A percentile compares a stretch with the other conserved stretches of the same genome.
Evolutionary conservation across 2,888 invertebrate genomes (phyloP).

Genomic region (Pristionchus maxplancki): DNA sequence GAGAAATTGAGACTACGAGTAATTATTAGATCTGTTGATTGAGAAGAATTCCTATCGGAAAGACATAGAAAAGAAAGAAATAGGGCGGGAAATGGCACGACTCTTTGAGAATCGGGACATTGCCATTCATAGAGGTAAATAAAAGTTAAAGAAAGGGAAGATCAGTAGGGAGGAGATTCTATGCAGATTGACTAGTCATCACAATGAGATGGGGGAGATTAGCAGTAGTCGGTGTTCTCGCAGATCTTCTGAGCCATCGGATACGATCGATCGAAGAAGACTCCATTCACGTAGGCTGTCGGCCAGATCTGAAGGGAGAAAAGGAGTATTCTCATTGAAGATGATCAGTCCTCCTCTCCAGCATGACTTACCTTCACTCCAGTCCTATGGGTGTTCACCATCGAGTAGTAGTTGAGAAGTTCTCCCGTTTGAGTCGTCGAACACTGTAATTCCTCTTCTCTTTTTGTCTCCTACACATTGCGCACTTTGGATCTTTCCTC

Average conservation of each 20-base stretch:
- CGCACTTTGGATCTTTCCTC: not conserved
- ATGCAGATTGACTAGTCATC: not conserved
- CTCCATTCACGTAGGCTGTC: constrained; percentile 76
- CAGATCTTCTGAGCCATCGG: constrained; percentile 74
- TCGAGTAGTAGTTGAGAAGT: constrained; percentile 76
- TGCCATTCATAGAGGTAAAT: not conserved
- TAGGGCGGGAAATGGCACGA: constrained; percentile 2
- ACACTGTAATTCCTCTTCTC: constrained; percentile 57
- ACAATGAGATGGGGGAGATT: constrained; percentile 16
- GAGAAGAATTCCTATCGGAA: constrained; percentile 35
- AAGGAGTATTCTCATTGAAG: not conserved
- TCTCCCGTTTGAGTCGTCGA: constrained; percentile 76
- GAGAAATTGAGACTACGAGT: not conserved
- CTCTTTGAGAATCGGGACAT: constrained; percentile 28
- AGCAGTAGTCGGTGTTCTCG: constrained; percentile 73
- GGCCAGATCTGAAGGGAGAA: constrained; percentile 74
- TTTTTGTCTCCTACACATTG: not conserved
- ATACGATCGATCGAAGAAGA: constrained; percentile 75
- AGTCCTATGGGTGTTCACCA: constrained; percentile 76
- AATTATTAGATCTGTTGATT: constrained; percentile 21
- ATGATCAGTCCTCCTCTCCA: not conserved
- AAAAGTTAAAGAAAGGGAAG: not conserved
- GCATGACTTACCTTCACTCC: constrained; percentile 64
- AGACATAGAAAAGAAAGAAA: not conserved
- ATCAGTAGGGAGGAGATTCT: not conserved